Evolutionary conservation across 2,113 vertebrate genomes (phyloP).

Genomic region (Prochilodus magdalenae): DNA sequence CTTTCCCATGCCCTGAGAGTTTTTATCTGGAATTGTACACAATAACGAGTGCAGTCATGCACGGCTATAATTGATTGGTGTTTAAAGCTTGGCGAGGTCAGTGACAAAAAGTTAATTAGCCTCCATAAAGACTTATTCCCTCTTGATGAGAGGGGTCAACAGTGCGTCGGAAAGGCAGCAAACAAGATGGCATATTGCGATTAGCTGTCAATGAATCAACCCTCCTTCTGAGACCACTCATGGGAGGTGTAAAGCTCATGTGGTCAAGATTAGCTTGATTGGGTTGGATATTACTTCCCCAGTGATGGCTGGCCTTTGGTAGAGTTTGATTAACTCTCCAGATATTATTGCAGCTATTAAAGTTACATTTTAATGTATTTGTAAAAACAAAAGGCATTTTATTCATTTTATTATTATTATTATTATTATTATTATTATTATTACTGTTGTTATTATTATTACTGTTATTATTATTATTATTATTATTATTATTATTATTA

Average conservation of each 20-base stretch:
- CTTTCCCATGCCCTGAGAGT: neutral
- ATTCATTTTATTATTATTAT: too few relatives aligned
- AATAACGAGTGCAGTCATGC: slow-evolving; percentile 58
- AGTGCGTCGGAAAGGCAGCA: slow-evolving; percentile 44
- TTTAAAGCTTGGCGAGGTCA: slow-evolving; percentile 63
- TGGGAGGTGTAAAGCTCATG: neutral
- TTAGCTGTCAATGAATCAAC: slow-evolving; percentile 41
- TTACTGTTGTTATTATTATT: too few relatives aligned
- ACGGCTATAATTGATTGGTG: slow-evolving; percentile 70
- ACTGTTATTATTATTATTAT: too few relatives aligned
- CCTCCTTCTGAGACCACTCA: neutral
- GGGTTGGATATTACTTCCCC: slow-evolving; percentile 4
- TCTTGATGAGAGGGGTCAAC: slow-evolving; percentile 55
- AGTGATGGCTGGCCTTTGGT: too few relatives aligned
- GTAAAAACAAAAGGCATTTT: too few relatives aligned
- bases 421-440: too few relatives aligned
- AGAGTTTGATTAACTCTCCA: too few relatives aligned
- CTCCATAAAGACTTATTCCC: slow-evolving; percentile 59
- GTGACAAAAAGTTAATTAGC: slow-evolving; percentile 69
- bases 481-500: too few relatives aligned
- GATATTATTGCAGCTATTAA: neutral
- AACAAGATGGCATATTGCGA: slow-evolving; percentile 53
- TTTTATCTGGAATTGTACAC: slow-evolving; percentile 35
- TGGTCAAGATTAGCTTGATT: slow-evolving; percentile 38
- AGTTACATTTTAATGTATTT: too few relatives aligned